phyloP scores from a whole-genome alignment of 2,113 vertebrate species.

The Callocephalon fimbriatum region DNA sequence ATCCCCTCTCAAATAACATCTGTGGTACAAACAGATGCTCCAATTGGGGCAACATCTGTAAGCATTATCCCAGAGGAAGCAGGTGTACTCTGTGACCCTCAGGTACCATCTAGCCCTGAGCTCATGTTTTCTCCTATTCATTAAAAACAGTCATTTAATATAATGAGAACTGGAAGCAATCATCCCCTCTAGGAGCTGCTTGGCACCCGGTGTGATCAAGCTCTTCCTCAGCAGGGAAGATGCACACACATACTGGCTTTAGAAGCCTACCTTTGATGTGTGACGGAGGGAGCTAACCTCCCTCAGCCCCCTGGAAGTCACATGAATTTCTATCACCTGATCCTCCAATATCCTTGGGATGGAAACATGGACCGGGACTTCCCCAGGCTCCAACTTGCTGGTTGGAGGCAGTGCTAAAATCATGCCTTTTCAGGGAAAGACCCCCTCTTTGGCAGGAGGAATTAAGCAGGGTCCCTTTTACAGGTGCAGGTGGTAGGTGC shows the following conservation, averaged over 20 bases:
- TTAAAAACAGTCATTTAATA: not conserved
- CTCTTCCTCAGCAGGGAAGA: not conserved
- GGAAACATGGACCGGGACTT: not conserved
- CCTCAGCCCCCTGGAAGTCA: not conserved
- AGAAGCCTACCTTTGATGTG: not conserved
- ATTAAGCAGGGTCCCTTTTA: not conserved
- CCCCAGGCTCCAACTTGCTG: accelerated
- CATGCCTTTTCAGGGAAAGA: not conserved
- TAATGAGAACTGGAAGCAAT: not conserved
- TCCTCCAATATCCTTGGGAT: not conserved
- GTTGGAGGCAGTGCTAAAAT: not conserved
- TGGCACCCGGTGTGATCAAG: not conserved
- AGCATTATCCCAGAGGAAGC: not conserved
- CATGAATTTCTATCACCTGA: not conserved
- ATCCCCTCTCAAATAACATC: not conserved
- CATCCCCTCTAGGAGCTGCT: not conserved
- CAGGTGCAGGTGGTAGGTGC: not conserved
- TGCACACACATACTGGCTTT: accelerated
- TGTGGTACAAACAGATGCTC: not conserved
- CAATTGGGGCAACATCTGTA: not conserved
- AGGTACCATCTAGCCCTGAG: not conserved
- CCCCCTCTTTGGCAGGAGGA: not conserved
- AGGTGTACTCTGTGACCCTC: not conserved
- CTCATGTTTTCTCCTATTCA: not conserved
- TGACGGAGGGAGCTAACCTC: not conserved